phyloP scores from a whole-genome alignment of 2,888 invertebrate species.

The Periphyllus acericola region DNA sequence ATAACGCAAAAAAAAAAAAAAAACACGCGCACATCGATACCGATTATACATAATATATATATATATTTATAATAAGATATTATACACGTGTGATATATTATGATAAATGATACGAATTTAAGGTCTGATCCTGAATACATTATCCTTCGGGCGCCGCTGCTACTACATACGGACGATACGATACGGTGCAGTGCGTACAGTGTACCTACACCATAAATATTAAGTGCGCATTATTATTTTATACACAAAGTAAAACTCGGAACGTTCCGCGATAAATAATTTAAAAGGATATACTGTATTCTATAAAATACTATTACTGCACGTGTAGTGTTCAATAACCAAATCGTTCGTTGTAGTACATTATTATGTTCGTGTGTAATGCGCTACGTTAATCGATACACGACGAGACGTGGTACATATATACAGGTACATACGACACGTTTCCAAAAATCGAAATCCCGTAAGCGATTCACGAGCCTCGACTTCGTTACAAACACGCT shows the following conservation, averaged over 20 bases:
- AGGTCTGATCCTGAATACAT: background rate
- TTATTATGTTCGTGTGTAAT: too few species aligned
- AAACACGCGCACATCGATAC: background rate
- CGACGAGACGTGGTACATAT: too few species aligned
- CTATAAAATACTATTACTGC: too few species aligned
- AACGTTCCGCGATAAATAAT: background rate
- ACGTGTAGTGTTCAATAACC: background rate
- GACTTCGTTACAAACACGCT: background rate
- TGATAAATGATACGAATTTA: background rate
- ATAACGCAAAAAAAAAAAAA: background rate
- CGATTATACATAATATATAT: background rate
- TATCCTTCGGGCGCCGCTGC: background rate
- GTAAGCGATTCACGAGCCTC: conserved; percentile 14
- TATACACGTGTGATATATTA: background rate
- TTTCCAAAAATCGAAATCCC: background rate
- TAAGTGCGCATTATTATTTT: background rate
- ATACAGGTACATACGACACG: background rate
- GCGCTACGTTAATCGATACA: background rate
- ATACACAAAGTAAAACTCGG: background rate
- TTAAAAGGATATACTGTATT: background rate
- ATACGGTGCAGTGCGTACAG: too few species aligned
- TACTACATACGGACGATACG: background rate
- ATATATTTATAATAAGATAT: background rate
- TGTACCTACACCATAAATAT: background rate
- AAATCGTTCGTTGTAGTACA: background rate